These are phyloP conservation scores for Reticulitermes lucifugus DNA, from an alignment of 2,888 invertebrate species.

Conservation along the genomic window DNA sequence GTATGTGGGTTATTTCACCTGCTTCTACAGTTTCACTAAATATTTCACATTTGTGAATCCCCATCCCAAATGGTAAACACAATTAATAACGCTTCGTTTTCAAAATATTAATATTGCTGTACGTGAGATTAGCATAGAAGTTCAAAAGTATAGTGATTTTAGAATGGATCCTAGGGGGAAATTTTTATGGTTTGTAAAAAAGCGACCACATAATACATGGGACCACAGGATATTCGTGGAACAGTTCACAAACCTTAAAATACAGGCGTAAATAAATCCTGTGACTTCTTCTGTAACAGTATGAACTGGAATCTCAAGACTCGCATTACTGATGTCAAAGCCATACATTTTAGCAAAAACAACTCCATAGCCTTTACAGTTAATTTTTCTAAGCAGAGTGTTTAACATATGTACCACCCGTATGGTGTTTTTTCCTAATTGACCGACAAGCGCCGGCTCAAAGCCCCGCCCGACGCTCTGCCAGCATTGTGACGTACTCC, in stretches of 20 bases:
- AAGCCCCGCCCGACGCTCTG: no score
- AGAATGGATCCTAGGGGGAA: neutral
- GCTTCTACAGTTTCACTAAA: neutral
- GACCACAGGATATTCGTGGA: neutral
- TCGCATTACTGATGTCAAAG: no score
- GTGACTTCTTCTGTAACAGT: no score
- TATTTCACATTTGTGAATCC: slow-evolving; percentile 4
- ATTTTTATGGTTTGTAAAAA: neutral
- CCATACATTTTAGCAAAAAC: no score
- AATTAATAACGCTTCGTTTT: neutral
- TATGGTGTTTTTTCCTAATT: no score
- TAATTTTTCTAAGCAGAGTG: no score
- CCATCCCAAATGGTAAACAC: neutral
- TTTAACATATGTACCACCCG: no score
- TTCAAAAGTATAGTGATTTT: neutral
- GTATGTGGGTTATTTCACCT: no score
- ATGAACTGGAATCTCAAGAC: no score
- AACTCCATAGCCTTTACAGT: no score
- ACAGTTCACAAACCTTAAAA: neutral
- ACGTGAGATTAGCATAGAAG: neutral
- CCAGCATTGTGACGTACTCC: no score
- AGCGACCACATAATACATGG: neutral
- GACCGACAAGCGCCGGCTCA: no score
- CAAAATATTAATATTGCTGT: neutral
- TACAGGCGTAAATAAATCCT: neutral